Conservation (phyloP, 2,797 vertebrate genomes). For the Sternarchorhynchus goeldii region DNA sequence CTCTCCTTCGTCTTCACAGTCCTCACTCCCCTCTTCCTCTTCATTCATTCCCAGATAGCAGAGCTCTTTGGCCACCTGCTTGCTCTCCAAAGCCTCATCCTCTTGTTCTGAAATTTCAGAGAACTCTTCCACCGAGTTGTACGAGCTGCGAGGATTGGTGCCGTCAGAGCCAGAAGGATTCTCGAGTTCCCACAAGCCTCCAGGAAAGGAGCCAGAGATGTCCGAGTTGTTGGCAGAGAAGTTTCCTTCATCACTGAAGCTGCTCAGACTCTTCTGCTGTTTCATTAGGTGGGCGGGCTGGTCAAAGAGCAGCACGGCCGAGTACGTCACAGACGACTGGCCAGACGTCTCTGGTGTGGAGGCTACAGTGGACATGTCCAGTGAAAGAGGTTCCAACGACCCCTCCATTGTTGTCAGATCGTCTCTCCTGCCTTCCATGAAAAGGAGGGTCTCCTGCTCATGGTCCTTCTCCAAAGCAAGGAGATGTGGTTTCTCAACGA, state of each 20-base stretch:
- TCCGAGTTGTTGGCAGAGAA: slow-evolving; percentile 75
- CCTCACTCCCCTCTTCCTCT: slow-evolving; percentile 64
- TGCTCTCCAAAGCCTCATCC: slow-evolving; percentile 60
- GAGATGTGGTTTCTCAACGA: slow-evolving; percentile 68
- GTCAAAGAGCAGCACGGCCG: slow-evolving; percentile 70
- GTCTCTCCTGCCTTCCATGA: slow-evolving; percentile 28
- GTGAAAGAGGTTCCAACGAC: slow-evolving; percentile 37
- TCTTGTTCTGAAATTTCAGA: slow-evolving; percentile 80
- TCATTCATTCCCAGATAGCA: slow-evolving; percentile 78
- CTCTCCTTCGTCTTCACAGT: slow-evolving; percentile 50
- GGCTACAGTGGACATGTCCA: slow-evolving; percentile 36
- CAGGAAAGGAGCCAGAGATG: slow-evolving; percentile 72
- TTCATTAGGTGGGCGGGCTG: slow-evolving; percentile 58
- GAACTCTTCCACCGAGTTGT: slow-evolving; percentile 83
- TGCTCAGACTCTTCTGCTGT: slow-evolving; percentile 63
- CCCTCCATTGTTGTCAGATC: slow-evolving; percentile 29
- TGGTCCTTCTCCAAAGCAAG: slow-evolving; percentile 57
- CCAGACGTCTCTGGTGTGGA: slow-evolving; percentile 54
- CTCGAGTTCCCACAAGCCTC: slow-evolving; percentile 78
- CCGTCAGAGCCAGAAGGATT: slow-evolving; percentile 60
- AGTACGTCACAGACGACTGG: slow-evolving; percentile 79
- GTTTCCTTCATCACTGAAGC: slow-evolving; percentile 75
- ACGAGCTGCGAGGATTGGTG: slow-evolving; percentile 66
- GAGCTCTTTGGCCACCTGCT: slow-evolving; percentile 63
- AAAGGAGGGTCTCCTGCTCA: slow-evolving; percentile 27